Percentiles rank a stretch among this genome's conserved stretches.
These are phyloP conservation scores for Drosophila santomea DNA, from an alignment of 1,140 invertebrate species.

Conservation along the genomic window DNA sequence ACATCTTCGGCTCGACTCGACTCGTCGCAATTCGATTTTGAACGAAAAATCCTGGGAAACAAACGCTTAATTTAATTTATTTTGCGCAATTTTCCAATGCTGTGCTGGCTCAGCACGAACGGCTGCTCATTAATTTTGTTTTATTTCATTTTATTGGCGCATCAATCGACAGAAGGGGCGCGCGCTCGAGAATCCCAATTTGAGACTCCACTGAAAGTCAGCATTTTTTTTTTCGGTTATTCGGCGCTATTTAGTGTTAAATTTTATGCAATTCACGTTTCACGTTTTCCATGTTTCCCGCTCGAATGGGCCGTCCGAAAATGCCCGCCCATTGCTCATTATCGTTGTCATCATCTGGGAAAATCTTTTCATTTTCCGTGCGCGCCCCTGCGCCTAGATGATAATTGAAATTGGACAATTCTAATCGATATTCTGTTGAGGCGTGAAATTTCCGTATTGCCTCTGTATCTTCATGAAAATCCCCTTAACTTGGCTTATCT, in stretches of 20 bases:
- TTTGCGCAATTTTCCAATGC: slow-evolving; percentile 59
- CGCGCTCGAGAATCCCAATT: slow-evolving; percentile 56
- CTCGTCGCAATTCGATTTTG: slow-evolving; percentile 33
- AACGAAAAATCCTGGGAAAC: slow-evolving; percentile 69
- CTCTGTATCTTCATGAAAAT: slow-evolving; percentile 18
- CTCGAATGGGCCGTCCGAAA: slow-evolving; percentile 15
- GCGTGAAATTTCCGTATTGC: slow-evolving; percentile 43
- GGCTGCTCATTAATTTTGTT: slow-evolving; percentile 80
- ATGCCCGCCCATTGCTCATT: slow-evolving; percentile 10
- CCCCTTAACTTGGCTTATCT: slow-evolving; percentile 44
- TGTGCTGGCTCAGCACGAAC: slow-evolving; percentile 50
- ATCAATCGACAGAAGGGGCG: slow-evolving; percentile 56
- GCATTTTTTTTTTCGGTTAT: slow-evolving; percentile 50
- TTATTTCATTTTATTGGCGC: slow-evolving; percentile 76
- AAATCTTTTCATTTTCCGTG: slow-evolving; percentile 54
- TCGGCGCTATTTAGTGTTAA: slow-evolving; percentile 58
- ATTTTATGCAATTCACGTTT: slow-evolving; percentile 80
- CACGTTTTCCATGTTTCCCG: slow-evolving; percentile 45
- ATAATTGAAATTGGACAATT: slow-evolving; percentile 61
- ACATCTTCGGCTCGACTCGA: slow-evolving; percentile 40
- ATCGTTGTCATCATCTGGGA: slow-evolving; percentile 51
- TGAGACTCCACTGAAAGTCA: slow-evolving; percentile 47
- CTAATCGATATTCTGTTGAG: slow-evolving; percentile 57
- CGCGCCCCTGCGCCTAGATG: slow-evolving; percentile 13
- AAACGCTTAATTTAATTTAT: slow-evolving; percentile 83